These are phyloP conservation scores for Cataglyphis altisquamis DNA, from an alignment of 2,888 invertebrate species.

Conservation along the genomic window DNA sequence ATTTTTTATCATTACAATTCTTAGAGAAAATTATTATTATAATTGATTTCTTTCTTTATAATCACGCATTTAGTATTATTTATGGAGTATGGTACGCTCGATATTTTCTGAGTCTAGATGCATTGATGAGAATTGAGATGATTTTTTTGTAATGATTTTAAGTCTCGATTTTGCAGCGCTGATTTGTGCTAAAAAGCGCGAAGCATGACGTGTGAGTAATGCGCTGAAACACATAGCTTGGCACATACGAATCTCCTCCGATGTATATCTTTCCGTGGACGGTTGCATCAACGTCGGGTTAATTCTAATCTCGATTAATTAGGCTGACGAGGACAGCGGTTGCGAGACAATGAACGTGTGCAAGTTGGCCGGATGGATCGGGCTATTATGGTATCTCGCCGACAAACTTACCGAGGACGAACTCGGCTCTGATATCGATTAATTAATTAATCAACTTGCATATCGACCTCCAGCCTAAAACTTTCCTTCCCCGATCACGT, in stretches of 20 bases:
- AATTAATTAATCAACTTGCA: conserved; percentile 44
- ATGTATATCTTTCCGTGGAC: conserved; percentile 15
- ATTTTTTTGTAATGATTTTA: background rate
- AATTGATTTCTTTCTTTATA: background rate
- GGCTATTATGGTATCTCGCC: conserved; percentile 14
- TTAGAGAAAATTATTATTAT: background rate
- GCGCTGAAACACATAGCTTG: conserved; percentile 44
- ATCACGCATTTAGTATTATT: background rate
- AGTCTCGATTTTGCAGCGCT: conserved; percentile 20
- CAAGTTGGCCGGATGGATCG: conserved; percentile 8
- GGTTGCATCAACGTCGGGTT: conserved; percentile 48
- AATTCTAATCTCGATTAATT: conserved; percentile 41
- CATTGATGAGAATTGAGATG: background rate
- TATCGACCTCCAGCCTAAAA: conserved; percentile 33
- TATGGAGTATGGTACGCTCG: background rate
- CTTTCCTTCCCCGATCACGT: conserved; percentile 23
- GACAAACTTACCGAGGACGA: conserved; percentile 28
- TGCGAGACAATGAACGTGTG: conserved; percentile 9
- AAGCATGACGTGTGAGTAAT: conserved; percentile 50
- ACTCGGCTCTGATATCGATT: conserved; percentile 28
- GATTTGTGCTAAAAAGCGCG: conserved; percentile 16
- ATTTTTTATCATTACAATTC: background rate
- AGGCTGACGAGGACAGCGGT: conserved; percentile 17
- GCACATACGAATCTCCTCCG: conserved; percentile 22
- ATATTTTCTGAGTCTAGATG: conserved; percentile 4